Conservation (phyloP, 35 echinoderm and acorn worm species). For the Heliocidaris erythrogramma region DNA sequence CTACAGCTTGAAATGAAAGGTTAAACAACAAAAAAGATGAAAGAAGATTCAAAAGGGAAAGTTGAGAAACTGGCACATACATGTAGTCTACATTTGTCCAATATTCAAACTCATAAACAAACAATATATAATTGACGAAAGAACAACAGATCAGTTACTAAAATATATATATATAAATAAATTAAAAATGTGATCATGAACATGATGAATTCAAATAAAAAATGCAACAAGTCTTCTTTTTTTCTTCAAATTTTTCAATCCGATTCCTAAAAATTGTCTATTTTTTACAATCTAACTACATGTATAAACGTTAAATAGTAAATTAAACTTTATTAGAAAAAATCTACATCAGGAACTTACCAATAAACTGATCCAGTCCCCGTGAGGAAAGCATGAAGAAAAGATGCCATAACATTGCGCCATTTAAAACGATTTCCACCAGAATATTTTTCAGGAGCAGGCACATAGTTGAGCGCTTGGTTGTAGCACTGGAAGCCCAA, state of each 20-base stretch:
- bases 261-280: background rate
- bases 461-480: constrained; percentile 72
- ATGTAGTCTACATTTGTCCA: too few relatives aligned
- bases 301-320: too few relatives aligned
- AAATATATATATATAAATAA: too few relatives aligned
- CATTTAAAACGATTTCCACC: constrained; percentile 72
- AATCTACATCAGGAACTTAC: constrained; percentile 41
- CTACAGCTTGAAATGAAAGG: too few relatives aligned
- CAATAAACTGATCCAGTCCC: constrained; percentile 67
- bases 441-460: constrained; percentile 69
- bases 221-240: background rate
- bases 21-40: too few relatives aligned
- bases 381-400: constrained; percentile 75
- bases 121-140: too few relatives aligned
- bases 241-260: background rate
- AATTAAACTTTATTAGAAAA: background rate
- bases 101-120: too few relatives aligned
- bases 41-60: too few relatives aligned
- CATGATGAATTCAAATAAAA: background rate
- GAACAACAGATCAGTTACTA: too few relatives aligned
- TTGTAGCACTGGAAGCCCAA: constrained; percentile 82
- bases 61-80: too few relatives aligned
- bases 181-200: too few relatives aligned
- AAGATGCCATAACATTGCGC: constrained; percentile 81
- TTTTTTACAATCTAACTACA: background rate